These are phyloP conservation scores for Amphipoea lucens DNA, from an alignment of 2,888 invertebrate species.

Conservation along the genomic window DNA sequence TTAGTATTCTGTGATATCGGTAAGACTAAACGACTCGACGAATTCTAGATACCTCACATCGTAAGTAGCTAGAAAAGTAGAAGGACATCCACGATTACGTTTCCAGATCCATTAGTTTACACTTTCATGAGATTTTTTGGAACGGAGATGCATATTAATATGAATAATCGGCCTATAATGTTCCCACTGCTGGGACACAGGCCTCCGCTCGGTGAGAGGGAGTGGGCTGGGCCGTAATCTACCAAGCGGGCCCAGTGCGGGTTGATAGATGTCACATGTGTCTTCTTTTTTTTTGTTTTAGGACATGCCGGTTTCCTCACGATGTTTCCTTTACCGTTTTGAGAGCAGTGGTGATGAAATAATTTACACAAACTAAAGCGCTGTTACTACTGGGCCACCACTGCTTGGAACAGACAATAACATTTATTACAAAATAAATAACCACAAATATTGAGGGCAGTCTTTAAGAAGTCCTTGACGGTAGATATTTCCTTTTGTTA, in stretches of 20 bases:
- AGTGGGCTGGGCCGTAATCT: neutral
- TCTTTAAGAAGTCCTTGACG: neutral
- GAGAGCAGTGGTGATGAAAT: neutral
- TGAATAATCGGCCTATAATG: neutral
- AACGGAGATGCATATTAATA: neutral
- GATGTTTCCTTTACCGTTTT: neutral
- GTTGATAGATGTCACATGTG: neutral
- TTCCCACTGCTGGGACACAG: neutral
- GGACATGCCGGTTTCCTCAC: neutral
- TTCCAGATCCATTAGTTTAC: neutral
- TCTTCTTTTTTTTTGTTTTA: neutral
- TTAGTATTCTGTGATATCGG: too few relatives aligned
- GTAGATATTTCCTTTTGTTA: slow-evolving; percentile 8
- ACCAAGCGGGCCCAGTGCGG: neutral
- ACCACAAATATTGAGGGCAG: neutral
- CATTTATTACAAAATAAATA: neutral
- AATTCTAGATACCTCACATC: neutral
- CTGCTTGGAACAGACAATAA: neutral
- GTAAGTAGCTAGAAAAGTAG: neutral
- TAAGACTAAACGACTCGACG: neutral
- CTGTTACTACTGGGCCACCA: neutral
- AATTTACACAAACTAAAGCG: neutral
- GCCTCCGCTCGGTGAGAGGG: neutral
- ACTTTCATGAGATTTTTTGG: neutral
- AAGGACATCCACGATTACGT: neutral